Conservation (phyloP, 2,888 invertebrate genomes). For the Apeira syringaria region DNA sequence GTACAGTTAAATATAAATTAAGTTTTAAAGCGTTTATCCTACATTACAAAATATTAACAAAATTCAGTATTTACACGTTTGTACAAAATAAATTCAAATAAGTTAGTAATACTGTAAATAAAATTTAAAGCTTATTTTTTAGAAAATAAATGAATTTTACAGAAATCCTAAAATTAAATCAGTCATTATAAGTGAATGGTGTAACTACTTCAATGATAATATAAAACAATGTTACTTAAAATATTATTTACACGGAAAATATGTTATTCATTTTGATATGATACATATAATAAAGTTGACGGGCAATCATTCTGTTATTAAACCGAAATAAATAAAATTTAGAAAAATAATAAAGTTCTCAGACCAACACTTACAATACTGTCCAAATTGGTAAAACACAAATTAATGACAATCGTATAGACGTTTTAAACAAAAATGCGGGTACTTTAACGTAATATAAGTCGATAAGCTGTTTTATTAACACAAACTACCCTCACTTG, state of each 20-base stretch:
- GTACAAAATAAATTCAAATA: slow-evolving; percentile 71
- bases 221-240: slow-evolving; percentile 3
- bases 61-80: slow-evolving; percentile 72
- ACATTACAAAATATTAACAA: slow-evolving; percentile 29
- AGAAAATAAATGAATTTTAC: slow-evolving; percentile 41
- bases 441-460: no score
- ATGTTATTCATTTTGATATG: no score
- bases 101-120: slow-evolving; percentile 82
- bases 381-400: no score
- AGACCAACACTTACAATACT: no score
- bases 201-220: slow-evolving; percentile 15
- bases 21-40: slow-evolving; percentile 25
- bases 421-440: no score
- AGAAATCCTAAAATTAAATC: slow-evolving; percentile 54
- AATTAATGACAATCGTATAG: no score
- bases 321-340: no score
- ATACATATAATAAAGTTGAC: no score
- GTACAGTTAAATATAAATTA: slow-evolving; percentile 41
- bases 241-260: slow-evolving; percentile 14
- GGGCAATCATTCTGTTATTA: no score
- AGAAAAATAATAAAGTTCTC: no score
- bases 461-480: no score
- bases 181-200: slow-evolving; percentile 50
- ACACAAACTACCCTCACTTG: no score
- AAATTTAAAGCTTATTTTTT: slow-evolving; percentile 73